These are phyloP conservation scores for Anguilla anguilla DNA, from an alignment of 2,797 vertebrate species.

Conservation along the genomic window DNA sequence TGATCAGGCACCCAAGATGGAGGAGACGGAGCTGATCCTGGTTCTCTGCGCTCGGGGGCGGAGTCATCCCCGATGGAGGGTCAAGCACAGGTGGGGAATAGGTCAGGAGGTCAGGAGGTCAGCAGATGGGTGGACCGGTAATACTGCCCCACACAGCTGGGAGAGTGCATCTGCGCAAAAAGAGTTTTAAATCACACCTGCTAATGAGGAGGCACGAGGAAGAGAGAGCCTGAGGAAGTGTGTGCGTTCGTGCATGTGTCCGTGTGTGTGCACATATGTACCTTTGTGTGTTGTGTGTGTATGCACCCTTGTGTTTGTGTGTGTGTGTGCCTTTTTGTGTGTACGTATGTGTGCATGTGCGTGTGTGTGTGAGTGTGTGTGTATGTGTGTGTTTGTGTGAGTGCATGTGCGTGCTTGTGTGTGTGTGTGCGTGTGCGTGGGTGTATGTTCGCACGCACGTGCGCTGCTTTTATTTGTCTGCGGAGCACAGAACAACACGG, in stretches of 20 bases:
- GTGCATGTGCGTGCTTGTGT: conserved; percentile 21
- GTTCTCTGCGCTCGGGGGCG: background rate
- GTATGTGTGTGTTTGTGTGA: conserved; percentile 42
- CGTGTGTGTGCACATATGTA: conserved; percentile 45
- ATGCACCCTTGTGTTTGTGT: too few relatives aligned
- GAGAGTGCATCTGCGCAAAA: background rate
- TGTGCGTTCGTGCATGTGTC: conserved; percentile 45
- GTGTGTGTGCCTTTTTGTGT: conserved; percentile 47
- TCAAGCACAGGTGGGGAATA: background rate
- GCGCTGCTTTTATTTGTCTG: background rate
- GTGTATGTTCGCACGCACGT: conserved; percentile 36
- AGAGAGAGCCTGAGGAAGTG: conserved; percentile 67
- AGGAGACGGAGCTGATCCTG: background rate
- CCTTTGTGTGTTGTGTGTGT: too few relatives aligned
- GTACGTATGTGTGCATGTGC: conserved; percentile 34
- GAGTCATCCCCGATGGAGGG: background rate
- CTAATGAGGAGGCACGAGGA: conserved; percentile 16
- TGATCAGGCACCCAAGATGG: background rate
- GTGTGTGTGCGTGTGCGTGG: conserved; percentile 47
- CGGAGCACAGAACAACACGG: background rate
- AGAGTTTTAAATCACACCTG: background rate
- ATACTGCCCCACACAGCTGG: background rate
- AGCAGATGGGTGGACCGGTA: background rate
- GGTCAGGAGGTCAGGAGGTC: background rate
- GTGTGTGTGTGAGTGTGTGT: conserved; percentile 50